Percentiles rank a stretch among this genome's conserved stretches.
phyloP scores from a whole-genome alignment of 2,113 vertebrate genomes.

The Psilopsiagon aurifrons region DNA sequence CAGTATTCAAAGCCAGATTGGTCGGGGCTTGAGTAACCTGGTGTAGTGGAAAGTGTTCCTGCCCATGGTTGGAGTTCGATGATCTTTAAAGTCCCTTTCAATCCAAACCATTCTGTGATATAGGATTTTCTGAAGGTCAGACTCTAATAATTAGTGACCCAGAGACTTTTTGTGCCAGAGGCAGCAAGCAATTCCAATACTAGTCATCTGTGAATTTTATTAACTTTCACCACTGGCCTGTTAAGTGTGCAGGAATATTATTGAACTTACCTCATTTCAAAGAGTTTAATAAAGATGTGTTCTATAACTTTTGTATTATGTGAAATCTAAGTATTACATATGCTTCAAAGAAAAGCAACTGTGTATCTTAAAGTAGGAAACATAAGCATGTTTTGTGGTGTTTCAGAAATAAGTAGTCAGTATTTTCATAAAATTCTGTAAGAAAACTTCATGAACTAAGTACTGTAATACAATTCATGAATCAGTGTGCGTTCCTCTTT shows the following conservation, averaged over 20 bases:
- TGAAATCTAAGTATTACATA: neutral
- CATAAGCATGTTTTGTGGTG: neutral
- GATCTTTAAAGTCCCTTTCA: neutral
- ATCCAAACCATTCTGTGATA: neutral
- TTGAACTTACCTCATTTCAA: neutral
- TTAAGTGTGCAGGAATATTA: neutral
- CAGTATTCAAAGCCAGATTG: neutral
- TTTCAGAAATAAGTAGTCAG: neutral
- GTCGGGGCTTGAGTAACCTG: neutral
- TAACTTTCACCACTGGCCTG: neutral
- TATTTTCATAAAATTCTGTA: neutral
- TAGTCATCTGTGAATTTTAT: neutral
- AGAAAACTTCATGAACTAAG: neutral
- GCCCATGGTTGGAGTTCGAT: neutral
- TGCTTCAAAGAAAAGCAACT: neutral
- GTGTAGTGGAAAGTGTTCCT: neutral
- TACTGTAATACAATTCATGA: neutral
- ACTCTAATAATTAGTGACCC: neutral
- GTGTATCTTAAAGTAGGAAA: neutral
- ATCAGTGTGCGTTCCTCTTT: neutral
- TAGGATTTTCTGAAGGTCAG: neutral
- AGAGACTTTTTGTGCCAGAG: neutral
- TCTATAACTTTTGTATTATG: neutral
- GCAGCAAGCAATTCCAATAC: neutral
- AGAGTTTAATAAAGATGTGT: neutral